A percentile compares a stretch with the other conserved stretches of the same genome.
Evolutionary conservation across 2,797 vertebrate species (phyloP).

Genomic region (Coregonus sp.): DNA sequence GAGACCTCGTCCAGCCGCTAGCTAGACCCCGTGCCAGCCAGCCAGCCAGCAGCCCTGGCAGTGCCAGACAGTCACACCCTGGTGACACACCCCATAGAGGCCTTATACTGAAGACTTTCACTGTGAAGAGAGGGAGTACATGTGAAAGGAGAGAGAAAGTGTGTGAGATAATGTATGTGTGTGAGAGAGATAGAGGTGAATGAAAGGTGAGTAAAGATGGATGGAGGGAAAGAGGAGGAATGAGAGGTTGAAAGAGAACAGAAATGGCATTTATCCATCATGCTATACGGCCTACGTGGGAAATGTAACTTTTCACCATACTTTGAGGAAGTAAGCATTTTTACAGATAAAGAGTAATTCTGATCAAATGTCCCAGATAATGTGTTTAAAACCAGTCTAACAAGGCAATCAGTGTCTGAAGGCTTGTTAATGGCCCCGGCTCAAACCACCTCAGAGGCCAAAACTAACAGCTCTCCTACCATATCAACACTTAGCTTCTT

Average conservation of each 20-base stretch:
- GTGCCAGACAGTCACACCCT: conserved; percentile 50
- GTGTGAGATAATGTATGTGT: no score
- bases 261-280: conserved; percentile 13
- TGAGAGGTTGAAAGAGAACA: conserved; percentile 1
- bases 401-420: conserved; percentile 24
- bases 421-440: conserved; percentile 31
- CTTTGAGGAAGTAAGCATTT: conserved; percentile 11
- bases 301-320: conserved; percentile 19
- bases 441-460: conserved; percentile 10
- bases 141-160: no score
- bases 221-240: no score
- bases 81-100: conserved; percentile 15
- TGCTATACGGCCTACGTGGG: conserved; percentile 33
- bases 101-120: conserved; percentile 19
- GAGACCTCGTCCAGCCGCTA: conserved; percentile 11
- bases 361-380: conserved; percentile 27
- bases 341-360: conserved; percentile 31
- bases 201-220: no score
- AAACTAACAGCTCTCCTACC: conserved; percentile 22
- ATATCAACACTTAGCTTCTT: not conserved
- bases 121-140: not conserved
- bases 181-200: no score
- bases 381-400: conserved; percentile 28
- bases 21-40: no score
- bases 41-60: conserved; percentile 37